Conservation (phyloP, 2,888 invertebrate genomes). For the Therioaphis trifolii region DNA sequence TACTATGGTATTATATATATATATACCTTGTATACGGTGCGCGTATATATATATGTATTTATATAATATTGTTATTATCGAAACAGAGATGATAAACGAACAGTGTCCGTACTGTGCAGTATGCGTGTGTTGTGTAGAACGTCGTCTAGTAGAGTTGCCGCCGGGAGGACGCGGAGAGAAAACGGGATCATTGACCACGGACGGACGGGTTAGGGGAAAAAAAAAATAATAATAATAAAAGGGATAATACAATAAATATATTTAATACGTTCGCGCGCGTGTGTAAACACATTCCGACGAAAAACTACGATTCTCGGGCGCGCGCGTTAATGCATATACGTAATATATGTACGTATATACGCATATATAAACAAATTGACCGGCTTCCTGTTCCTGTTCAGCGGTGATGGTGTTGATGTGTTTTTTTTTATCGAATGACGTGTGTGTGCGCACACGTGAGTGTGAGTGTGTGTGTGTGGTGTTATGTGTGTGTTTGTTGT, state of each 20-base stretch:
- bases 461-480: not conserved
- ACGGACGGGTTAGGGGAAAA: not conserved
- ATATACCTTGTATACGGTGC: not conserved
- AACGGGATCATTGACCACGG: constrained; percentile 48
- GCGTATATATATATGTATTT: not conserved
- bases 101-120: no score
- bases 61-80: not conserved
- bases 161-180: not conserved
- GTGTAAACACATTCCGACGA: not conserved
- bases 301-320: not conserved
- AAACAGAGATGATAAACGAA: not conserved
- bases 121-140: no score
- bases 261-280: no score
- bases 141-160: no score
- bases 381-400: constrained; percentile 52
- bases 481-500: not conserved
- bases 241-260: not conserved
- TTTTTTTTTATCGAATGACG: constrained; percentile 43
- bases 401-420: constrained; percentile 44
- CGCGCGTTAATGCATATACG: not conserved
- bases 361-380: constrained; percentile 56
- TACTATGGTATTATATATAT: not conserved
- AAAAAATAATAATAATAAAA: not conserved
- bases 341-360: no score
- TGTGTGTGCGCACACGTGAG: not conserved